Percentiles rank a stretch among this genome's conserved stretches.
Conservation (phyloP, 2,888 invertebrate genomes). For the Ramazzottius varieornatus region DNA sequence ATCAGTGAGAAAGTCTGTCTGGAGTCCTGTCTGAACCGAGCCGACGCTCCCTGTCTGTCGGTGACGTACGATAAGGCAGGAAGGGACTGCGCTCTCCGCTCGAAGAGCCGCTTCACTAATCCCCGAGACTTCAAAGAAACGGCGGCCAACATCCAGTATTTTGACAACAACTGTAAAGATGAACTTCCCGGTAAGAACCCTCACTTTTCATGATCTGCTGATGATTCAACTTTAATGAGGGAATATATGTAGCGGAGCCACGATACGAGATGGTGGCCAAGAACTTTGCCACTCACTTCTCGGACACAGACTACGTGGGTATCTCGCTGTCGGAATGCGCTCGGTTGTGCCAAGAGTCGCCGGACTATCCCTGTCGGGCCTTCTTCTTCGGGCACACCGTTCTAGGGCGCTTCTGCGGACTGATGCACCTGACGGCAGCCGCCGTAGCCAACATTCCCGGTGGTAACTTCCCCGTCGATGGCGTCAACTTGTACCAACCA, state of each 20-base stretch:
- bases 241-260: not conserved
- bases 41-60: not conserved
- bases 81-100: not conserved
- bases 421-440: not conserved
- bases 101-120: not conserved
- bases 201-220: not conserved
- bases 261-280: not conserved
- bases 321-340: not conserved
- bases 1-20: not conserved
- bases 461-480: not conserved
- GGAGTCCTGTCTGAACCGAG: not conserved
- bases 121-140: not conserved
- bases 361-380: not conserved
- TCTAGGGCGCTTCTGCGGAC: not conserved
- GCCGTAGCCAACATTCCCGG: not conserved
- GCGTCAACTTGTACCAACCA: not conserved
- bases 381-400: not conserved
- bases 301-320: conserved; percentile 1
- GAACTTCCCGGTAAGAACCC: not conserved
- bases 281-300: not conserved
- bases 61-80: not conserved
- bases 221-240: no score
- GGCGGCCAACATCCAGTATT: not conserved
- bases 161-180: not conserved
- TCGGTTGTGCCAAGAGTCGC: not conserved